These are phyloP conservation scores for Euzophera pinguis DNA, from an alignment of 2,888 invertebrate genomes.

Conservation along the genomic window DNA sequence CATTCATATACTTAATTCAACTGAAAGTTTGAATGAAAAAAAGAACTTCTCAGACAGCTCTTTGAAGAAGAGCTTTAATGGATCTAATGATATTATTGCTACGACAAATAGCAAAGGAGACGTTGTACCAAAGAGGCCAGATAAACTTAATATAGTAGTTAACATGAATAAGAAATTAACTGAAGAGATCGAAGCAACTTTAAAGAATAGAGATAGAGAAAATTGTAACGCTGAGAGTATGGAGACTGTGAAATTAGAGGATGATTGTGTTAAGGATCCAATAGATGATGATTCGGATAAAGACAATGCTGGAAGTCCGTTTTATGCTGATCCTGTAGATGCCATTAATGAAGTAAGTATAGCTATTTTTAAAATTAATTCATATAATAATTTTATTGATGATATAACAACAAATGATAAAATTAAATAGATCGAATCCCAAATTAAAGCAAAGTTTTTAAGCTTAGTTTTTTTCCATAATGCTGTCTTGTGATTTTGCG, in stretches of 20 bases:
- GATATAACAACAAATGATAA: too few species aligned
- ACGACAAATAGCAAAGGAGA: conserved; percentile 75
- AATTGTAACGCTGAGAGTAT: conserved; percentile 67
- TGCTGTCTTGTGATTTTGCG: too few species aligned
- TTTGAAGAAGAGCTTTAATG: conserved; percentile 60
- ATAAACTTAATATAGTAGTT: conserved; percentile 66
- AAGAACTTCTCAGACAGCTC: conserved; percentile 60
- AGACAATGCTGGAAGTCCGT: conserved; percentile 89
- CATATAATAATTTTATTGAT: too few species aligned
- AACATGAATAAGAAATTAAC: conserved; percentile 75
- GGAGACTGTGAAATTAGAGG: conserved; percentile 72
- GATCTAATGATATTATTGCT: conserved; percentile 67
- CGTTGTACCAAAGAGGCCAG: conserved; percentile 68
- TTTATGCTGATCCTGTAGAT: conserved; percentile 94
- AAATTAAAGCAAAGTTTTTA: too few species aligned
- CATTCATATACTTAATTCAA: conserved; percentile 59
- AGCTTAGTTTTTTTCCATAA: too few species aligned
- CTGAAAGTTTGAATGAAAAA: conserved; percentile 65
- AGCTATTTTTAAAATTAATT: too few species aligned
- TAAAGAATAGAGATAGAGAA: conserved; percentile 63
- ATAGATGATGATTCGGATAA: conserved; percentile 60
- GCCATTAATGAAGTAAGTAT: conserved; percentile 82
- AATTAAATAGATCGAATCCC: too few species aligned
- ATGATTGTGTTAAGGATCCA: conserved; percentile 50
- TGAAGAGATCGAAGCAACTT: conserved; percentile 69